These are phyloP conservation scores for Empis livida DNA, from an alignment of 2,888 invertebrate species.

Conservation along the genomic window DNA sequence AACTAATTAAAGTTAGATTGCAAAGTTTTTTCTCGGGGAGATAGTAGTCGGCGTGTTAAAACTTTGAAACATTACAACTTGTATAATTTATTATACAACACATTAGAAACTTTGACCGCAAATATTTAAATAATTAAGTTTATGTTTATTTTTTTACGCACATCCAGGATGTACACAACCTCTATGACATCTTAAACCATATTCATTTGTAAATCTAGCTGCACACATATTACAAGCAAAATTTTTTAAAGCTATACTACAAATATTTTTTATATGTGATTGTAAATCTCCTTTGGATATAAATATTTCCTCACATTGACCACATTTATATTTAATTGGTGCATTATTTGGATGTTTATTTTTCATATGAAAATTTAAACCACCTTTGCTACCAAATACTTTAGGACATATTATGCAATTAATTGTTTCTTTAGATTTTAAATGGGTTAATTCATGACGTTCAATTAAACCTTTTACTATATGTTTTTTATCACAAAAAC, in stretches of 20 bases:
- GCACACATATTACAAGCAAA: not conserved
- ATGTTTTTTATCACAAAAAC: not conserved
- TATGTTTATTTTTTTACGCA: no score
- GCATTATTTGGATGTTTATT: not conserved
- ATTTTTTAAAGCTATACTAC: not conserved
- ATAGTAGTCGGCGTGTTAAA: no score
- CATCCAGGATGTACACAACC: no score
- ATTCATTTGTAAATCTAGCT: not conserved
- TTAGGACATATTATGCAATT: not conserved
- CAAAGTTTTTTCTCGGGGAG: no score
- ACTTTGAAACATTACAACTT: no score
- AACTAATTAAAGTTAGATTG: no score
- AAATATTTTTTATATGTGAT: not conserved
- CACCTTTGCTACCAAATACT: not conserved
- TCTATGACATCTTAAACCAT: not conserved
- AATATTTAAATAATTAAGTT: no score
- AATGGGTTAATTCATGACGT: not conserved
- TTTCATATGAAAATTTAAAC: not conserved
- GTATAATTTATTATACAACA: no score
- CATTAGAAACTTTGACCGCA: no score
- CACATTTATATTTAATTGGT: not conserved
- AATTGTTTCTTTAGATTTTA: conserved; percentile 1
- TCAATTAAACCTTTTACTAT: not conserved
- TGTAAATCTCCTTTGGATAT: not conserved
- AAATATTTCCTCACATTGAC: not conserved